Percentiles rank a stretch among this genome's conserved stretches.
phyloP scores from a whole-genome alignment of 2,888 invertebrate genomes.

The Sepioteuthis lessoniana region DNA sequence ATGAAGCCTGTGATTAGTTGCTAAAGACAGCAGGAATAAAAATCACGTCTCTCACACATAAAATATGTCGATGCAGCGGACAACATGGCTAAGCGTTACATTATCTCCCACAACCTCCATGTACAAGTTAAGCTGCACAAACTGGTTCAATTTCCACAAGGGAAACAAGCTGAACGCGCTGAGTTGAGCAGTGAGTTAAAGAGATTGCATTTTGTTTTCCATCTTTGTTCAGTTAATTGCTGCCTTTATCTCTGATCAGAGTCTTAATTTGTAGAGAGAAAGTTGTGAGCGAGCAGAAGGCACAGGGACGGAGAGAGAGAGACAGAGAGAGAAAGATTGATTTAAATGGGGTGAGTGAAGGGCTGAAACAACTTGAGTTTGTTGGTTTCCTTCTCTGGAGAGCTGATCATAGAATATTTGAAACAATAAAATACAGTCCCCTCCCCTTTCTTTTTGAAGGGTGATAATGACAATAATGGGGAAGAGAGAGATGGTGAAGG shows the following conservation, averaged over 20 bases:
- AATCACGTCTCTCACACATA: not conserved
- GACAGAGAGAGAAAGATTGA: not conserved
- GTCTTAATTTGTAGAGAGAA: not conserved
- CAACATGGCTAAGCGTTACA: not conserved
- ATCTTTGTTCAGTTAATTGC: not conserved
- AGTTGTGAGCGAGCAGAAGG: not conserved
- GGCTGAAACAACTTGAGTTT: not conserved
- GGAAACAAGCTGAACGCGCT: not conserved
- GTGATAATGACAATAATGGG: too few relatives aligned
- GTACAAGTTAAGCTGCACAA: not conserved
- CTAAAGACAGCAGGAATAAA: not conserved
- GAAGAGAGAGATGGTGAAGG: too few relatives aligned
- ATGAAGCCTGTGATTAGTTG: not conserved
- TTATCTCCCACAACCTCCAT: not conserved
- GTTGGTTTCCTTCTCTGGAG: not conserved
- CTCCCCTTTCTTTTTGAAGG: not conserved
- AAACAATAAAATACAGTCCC: not conserved
- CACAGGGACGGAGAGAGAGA: not conserved
- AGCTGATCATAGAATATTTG: not conserved
- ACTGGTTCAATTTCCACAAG: not conserved
- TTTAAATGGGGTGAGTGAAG: not conserved
- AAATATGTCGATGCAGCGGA: not conserved
- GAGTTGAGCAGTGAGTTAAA: not conserved
- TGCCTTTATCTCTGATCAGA: slow-evolving; percentile 2
- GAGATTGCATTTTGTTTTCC: not conserved